Percentiles rank a stretch among this genome's conserved stretches.
Evolutionary conservation across 2,113 vertebrate species (phyloP).

Genomic region (Anhinga anhinga): DNA sequence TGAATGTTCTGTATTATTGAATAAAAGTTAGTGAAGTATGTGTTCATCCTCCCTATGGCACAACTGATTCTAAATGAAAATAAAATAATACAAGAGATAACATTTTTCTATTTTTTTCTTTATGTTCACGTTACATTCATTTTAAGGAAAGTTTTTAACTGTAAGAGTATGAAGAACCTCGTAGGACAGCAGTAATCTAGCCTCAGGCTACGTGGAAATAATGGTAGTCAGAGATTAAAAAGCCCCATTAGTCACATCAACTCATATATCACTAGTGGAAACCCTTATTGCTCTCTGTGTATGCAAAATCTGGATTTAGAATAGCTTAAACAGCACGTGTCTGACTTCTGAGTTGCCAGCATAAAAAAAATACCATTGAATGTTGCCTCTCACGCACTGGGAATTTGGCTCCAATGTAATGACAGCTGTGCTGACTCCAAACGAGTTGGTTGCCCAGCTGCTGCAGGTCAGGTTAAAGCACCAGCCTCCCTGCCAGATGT

Average conservation of each 20-base stretch:
- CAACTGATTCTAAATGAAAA: not conserved
- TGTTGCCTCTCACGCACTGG: not conserved
- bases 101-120: not conserved
- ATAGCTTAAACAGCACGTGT: not conserved
- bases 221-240: not conserved
- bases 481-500: not conserved
- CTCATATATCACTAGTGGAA: not conserved
- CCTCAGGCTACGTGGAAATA: not conserved
- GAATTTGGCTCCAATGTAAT: not conserved
- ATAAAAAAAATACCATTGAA: not conserved
- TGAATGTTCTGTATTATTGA: not conserved
- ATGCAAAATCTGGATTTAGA: not conserved
- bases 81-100: not conserved
- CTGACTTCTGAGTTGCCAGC: not conserved
- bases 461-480: not conserved
- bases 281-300: not conserved
- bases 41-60: not conserved
- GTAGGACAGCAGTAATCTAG: not conserved
- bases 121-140: not conserved
- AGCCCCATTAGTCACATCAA: not conserved
- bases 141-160: not conserved
- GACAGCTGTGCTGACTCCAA: constrained; percentile 6
- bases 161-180: not conserved
- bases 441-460: not conserved
- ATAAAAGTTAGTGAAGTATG: not conserved